Base-by-base conservation (phyloP, 2,113 vertebrate genomes). In the Rhizomys pruinosus region DNA sequence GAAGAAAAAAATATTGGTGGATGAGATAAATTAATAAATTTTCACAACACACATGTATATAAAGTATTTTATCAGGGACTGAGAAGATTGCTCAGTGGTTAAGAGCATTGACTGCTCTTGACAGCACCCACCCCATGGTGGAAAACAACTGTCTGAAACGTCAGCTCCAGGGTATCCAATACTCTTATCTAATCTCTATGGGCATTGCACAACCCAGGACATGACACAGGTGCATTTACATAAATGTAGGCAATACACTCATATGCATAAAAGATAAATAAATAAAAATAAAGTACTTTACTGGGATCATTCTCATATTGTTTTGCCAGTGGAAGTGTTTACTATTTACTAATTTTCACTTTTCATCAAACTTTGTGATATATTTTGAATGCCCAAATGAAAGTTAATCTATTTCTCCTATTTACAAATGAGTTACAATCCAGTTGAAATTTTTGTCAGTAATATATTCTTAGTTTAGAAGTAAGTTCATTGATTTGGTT, bases 401-500 rank as follows among this genome's bases (percentile, higher is more conserved):
- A 86, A 91, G 44, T 81, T 68, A 86, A 85, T 63, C 2, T 0
- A 34, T 89, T 89, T 66, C 88, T 89, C 59, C 20, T 76, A 39
- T 85, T 22, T 94, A 16, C 22, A 79, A 79, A 55, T 76, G 82
- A 92, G 37, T 22, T 93, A 9, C 42, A 57, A 25, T 39, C 6
- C 23, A 44, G 23, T 22, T 79, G 52, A 82, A 2, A 64, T 64
- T 79, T 61, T 74, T 88, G 78, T 61, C 17, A 76, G 63, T 71
- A 87, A 79, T 90, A 64, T 9, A 76, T 76, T 4, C 1, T 9
- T 44, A 89, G 11, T 90, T 88, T 94, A 19, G 34, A 66, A 71
- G 16, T 81, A 84, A 78, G 61, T 57, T 77, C 42, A 63, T 12
- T 94, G 22, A 25, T 66, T 87, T 84, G 61, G 90, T 84, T 86